phyloP scores from a whole-genome alignment of 2,797 vertebrate genomes.

The Esox masquinongy region DNA sequence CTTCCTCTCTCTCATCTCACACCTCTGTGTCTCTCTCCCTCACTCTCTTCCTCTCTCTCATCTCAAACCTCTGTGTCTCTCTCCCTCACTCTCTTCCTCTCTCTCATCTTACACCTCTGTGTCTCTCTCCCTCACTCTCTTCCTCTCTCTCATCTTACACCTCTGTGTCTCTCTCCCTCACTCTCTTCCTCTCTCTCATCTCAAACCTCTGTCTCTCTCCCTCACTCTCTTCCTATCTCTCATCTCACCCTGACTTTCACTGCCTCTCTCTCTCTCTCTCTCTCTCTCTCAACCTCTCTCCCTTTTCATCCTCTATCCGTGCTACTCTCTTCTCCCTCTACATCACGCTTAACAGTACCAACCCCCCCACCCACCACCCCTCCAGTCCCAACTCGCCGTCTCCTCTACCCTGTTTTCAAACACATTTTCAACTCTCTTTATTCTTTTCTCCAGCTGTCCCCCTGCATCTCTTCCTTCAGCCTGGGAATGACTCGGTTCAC shows the following conservation, averaged over 20 bases:
- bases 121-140: background rate
- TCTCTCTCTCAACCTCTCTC: background rate
- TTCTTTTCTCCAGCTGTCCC: background rate
- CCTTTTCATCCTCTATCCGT: background rate
- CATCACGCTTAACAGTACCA: background rate
- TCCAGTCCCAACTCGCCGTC: background rate
- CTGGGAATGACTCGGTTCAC: background rate
- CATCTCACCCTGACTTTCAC: no score
- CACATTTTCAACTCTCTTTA: background rate
- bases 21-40: no score
- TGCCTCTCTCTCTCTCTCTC: background rate
- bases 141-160: background rate
- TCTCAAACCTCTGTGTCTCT: no score
- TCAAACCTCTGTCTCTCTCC: no score
- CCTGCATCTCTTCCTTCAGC: background rate
- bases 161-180: background rate
- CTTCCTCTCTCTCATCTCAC: no score
- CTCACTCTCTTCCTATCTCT: no score
- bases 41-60: no score
- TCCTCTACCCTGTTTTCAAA: background rate
- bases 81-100: no score
- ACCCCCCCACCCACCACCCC: background rate
- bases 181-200: background rate
- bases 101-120: no score
- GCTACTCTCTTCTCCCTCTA: background rate